phyloP scores from a whole-genome alignment of 2,113 vertebrate genomes.

The Collichthys lucidus region DNA sequence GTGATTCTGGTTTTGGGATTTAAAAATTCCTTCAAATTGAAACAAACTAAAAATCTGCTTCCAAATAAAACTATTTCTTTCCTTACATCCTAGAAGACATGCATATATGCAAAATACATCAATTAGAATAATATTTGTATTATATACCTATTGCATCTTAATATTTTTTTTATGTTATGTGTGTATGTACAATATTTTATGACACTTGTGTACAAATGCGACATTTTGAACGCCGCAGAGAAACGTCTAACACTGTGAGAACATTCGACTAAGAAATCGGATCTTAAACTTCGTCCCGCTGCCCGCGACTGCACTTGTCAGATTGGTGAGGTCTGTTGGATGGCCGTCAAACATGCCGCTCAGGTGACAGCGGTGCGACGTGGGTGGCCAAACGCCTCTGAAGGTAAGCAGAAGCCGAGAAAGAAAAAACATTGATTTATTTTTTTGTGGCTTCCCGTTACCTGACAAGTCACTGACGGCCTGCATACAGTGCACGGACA shows the following conservation, averaged over 20 bases:
- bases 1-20: constrained; percentile 16
- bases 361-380: background rate
- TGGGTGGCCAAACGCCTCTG: constrained; percentile 4
- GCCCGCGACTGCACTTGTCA: constrained; percentile 35
- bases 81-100: constrained; percentile 78
- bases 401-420: background rate
- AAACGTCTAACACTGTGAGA: constrained; percentile 47
- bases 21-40: constrained; percentile 61
- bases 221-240: constrained; percentile 45
- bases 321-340: constrained; percentile 58
- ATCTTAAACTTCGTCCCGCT: constrained; percentile 26
- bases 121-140: constrained; percentile 70
- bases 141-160: constrained; percentile 82
- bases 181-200: constrained; percentile 74
- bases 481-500: constrained; percentile 1
- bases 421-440: background rate
- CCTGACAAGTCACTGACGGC: background rate
- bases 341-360: constrained; percentile 19
- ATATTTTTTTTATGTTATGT: constrained; percentile 59
- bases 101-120: constrained; percentile 83
- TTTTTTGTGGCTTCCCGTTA: background rate
- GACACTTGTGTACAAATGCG: constrained; percentile 69
- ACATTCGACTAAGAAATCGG: constrained; percentile 35
- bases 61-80: constrained; percentile 54
- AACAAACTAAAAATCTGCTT: constrained; percentile 67